These are phyloP conservation scores for Montifringilla adamsi DNA, from an alignment of 2,113 vertebrate genomes.

Conservation along the genomic window DNA sequence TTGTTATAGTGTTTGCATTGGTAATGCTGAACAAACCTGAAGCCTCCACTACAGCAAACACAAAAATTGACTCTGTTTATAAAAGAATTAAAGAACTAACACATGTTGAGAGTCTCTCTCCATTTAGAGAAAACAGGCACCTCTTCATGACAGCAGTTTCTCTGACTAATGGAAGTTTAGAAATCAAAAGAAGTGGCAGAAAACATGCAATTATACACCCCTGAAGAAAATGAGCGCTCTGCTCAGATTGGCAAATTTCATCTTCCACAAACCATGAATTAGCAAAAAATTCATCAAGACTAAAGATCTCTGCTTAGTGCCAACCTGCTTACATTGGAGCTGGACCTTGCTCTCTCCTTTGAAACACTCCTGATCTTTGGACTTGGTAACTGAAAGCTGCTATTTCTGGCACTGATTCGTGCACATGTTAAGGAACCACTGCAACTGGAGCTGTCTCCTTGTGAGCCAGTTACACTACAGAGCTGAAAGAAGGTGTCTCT, in stretches of 20 bases:
- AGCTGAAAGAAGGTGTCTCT: constrained; percentile 4
- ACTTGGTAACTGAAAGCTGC: constrained; percentile 66
- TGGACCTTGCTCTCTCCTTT: constrained; percentile 73
- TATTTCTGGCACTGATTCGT: constrained; percentile 3
- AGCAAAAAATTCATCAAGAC: neutral
- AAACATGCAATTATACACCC: neutral
- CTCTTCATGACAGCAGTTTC: neutral
- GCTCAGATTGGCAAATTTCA: neutral
- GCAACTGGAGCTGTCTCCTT: constrained; percentile 47
- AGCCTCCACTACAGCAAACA: constrained; percentile 3
- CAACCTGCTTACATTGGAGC: constrained; percentile 50
- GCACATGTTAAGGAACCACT: constrained; percentile 35
- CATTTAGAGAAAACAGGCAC: neutral
- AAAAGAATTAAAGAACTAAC: constrained; percentile 24
- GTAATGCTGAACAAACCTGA: constrained; percentile 26
- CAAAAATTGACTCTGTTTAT: constrained; percentile 4
- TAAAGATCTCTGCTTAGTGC: neutral
- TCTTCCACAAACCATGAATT: neutral
- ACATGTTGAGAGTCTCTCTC: neutral
- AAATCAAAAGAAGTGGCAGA: neutral
- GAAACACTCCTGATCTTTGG: constrained; percentile 76
- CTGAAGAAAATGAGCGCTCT: neutral
- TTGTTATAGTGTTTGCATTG: neutral
- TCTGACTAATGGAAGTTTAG: neutral
- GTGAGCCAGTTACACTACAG: neutral